A percentile compares a stretch with the other conserved stretches of the same genome.
Evolutionary conservation across 2,113 vertebrate genomes (phyloP).

Genomic region (Piprites chloris): DNA sequence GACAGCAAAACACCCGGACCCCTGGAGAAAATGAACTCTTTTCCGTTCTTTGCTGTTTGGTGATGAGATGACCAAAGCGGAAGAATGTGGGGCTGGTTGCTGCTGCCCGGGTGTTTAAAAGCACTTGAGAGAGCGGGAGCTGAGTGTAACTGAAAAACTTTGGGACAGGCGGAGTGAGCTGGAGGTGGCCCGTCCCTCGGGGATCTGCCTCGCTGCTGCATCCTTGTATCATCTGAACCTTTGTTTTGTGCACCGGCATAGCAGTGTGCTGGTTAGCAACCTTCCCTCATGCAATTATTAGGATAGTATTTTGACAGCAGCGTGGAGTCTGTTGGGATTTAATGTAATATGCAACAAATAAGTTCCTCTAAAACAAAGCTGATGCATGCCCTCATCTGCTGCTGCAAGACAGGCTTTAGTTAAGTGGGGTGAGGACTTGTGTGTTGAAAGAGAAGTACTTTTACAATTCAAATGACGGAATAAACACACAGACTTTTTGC

Average conservation of each 20-base stretch:
- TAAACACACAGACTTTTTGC: not conserved
- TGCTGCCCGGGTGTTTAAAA: not conserved
- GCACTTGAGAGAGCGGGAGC: not conserved
- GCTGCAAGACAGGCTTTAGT: not conserved
- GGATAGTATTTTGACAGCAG: not conserved
- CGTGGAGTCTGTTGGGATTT: not conserved
- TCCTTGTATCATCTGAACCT: not conserved
- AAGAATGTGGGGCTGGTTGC: not conserved
- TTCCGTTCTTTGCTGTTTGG: not conserved
- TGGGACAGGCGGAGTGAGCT: not conserved
- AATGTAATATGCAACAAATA: not conserved
- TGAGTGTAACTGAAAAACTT: not conserved
- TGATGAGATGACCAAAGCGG: not conserved
- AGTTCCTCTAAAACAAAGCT: not conserved
- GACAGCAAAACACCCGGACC: not conserved
- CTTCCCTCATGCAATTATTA: not conserved
- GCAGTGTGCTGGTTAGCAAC: not conserved
- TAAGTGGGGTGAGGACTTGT: not conserved
- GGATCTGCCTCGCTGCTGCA: not conserved
- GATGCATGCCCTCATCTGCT: not conserved
- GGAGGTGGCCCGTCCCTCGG: not conserved
- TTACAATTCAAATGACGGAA: not conserved
- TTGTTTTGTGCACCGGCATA: not conserved
- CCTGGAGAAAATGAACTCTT: not conserved
- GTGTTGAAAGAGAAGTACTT: not conserved